A percentile compares a stretch with the other conserved stretches of the same genome.
phyloP scores from a whole-genome alignment of 2,797 vertebrate genomes.

The Onychomys arenicola region DNA sequence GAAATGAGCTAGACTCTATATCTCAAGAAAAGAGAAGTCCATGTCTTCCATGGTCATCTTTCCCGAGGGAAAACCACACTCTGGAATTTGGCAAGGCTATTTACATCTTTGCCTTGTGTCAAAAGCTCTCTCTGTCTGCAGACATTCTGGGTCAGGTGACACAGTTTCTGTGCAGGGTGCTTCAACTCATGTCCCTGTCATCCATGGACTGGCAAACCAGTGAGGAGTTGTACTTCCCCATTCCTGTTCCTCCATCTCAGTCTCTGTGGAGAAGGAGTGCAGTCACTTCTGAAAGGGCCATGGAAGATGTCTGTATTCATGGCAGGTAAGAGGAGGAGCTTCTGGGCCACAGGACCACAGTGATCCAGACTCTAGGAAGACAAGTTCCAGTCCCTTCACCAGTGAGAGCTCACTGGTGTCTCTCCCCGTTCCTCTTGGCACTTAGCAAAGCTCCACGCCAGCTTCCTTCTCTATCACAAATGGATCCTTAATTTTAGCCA shows the following conservation, averaged over 20 bases:
- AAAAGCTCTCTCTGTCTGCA: not conserved
- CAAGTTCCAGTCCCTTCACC: not conserved
- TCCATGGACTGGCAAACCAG: not conserved
- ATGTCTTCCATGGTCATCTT: not conserved
- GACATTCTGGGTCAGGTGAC: not conserved
- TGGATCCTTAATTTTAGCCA: too few relatives aligned
- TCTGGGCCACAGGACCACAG: not conserved
- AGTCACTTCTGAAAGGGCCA: not conserved
- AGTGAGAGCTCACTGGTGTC: not conserved
- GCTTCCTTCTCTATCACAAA: not conserved
- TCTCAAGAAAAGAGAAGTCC: not conserved
- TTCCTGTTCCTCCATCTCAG: not conserved
- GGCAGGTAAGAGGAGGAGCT: not conserved
- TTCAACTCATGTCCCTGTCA: not conserved
- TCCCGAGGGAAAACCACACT: not conserved
- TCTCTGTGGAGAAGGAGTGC: not conserved
- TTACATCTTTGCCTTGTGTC: not conserved
- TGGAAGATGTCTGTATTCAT: too few relatives aligned
- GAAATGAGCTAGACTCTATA: not conserved
- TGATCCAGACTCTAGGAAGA: not conserved
- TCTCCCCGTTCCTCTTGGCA: not conserved
- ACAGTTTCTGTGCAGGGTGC: not conserved
- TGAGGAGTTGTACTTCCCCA: not conserved
- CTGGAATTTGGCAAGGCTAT: not conserved
- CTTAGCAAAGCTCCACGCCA: not conserved